phyloP scores from a whole-genome alignment of 1,140 invertebrate genomes.

The Portunus trituberculatus region DNA sequence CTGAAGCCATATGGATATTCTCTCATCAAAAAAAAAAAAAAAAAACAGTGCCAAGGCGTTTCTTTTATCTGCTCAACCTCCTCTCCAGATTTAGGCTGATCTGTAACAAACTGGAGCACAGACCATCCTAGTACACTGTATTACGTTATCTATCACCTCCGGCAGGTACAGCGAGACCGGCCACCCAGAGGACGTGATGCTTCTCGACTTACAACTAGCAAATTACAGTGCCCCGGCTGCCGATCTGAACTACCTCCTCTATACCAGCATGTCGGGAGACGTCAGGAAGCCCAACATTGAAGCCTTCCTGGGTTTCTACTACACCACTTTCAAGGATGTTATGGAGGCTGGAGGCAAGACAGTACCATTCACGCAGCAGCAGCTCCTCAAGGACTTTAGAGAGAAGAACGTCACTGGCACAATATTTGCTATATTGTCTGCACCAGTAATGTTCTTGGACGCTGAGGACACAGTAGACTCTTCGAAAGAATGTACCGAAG shows the following conservation, averaged over 20 bases:
- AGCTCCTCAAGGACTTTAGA: conserved; percentile 44
- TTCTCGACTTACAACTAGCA: conserved; percentile 53
- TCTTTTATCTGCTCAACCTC: neutral
- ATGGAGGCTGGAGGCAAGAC: neutral
- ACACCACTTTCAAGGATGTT: conserved; percentile 30
- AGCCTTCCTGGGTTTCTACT: conserved; percentile 42
- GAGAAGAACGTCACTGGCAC: conserved; percentile 43
- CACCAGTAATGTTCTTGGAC: conserved; percentile 44
- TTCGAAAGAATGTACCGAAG: neutral
- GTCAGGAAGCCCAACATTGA: conserved; percentile 46
- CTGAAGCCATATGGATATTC: neutral
- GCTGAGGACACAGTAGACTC: conserved; percentile 57
- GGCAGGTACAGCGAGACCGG: conserved; percentile 58
- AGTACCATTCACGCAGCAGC: conserved; percentile 33
- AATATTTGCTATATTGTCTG: conserved; percentile 43
- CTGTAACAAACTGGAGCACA: neutral
- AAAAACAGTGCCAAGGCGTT: too few relatives aligned
- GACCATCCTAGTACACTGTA: neutral
- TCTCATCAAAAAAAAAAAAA: too few relatives aligned
- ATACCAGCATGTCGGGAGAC: conserved; percentile 50
- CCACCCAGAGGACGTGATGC: conserved; percentile 29
- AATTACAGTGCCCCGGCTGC: conserved; percentile 4
- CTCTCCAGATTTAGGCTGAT: neutral
- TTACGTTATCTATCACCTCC: neutral
- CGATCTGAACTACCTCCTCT: conserved; percentile 69